Conservation (phyloP, 2,797 vertebrate genomes). For the Diglossa cyanea region DNA sequence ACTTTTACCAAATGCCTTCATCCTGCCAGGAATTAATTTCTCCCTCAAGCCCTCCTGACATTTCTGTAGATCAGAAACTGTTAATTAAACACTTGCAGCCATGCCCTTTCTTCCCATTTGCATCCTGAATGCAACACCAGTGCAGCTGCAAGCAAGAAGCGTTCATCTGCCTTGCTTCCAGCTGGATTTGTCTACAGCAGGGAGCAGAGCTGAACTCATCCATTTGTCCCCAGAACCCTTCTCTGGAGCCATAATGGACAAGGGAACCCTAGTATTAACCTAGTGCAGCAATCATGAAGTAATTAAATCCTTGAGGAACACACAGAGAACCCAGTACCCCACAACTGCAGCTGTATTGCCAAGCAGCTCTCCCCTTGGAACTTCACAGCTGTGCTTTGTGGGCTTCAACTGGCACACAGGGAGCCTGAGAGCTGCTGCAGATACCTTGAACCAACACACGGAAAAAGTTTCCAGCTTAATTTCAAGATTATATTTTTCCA, state of each 20-base stretch:
- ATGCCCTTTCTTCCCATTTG: rapidly evolving
- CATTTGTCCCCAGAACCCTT: not conserved
- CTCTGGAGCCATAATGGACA: not conserved
- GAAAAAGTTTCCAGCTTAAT: not conserved
- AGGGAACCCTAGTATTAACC: not conserved
- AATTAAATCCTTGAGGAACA: not conserved
- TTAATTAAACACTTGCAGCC: not conserved
- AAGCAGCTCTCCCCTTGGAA: not conserved
- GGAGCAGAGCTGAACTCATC: not conserved
- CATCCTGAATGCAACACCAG: not conserved
- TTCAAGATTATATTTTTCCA: not conserved
- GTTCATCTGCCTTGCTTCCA: not conserved
- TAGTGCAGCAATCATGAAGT: not conserved
- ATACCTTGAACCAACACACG: not conserved
- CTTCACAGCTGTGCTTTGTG: not conserved
- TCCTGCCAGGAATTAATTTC: not conserved
- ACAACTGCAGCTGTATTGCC: not conserved
- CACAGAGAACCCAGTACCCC: not conserved
- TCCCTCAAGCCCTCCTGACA: not conserved
- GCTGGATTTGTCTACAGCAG: not conserved
- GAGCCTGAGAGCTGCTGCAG: not conserved
- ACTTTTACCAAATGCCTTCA: not conserved
- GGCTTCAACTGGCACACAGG: not conserved
- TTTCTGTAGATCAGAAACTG: not conserved
- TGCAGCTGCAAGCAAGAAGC: not conserved